Base-by-base conservation (phyloP, 2,113 vertebrate species). In the Conger conger region DNA sequence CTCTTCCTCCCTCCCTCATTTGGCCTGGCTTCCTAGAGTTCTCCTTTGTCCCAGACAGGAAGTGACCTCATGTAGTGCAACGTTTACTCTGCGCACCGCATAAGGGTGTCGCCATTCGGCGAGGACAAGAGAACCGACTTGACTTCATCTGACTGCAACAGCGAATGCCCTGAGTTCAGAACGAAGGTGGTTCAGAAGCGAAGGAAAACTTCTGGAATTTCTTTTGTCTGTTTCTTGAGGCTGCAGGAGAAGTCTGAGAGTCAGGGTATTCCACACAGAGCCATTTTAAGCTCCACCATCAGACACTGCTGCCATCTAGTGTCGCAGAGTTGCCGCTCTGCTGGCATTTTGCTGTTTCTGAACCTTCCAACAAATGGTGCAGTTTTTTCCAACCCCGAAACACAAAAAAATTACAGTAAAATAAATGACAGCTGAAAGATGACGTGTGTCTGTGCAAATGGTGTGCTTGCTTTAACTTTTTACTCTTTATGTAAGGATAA, bases 281-380 rank as follows among this genome's bases (percentile, higher is more conserved):
- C 45, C 8, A 13, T 50, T 50, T 50, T 50, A 1, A 33, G 60
- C 8, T 37, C 13, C 57, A 68, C 23, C 18, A 60, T 84, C 87
- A 87, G 89, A 86, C 84, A 83, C 87, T 94, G 92, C 93, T 94
- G 92, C 93, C 93, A 93, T 93, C 93, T 94, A 92, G 91, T 93
- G 94, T 76, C 83, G n/a, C 33, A 82, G 16, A 17, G 15, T 27
- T 11, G 57, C 54, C 30, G 57, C 35, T 82, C 87, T 89, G 85
- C 81, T 83, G 87, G n/a, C 79, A 36, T 15, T n/a, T 63, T 63
- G 57, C 2, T 27, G 4, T 27, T 27, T 20, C 57, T 80, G 8
- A 68, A 18, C 23, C 2, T 80, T 37, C 17, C 35, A n/a, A n/a
- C 35, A 40, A 73, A 33, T 17, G 68, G 3, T 73, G 57, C 57